Evolutionary conservation across 2,888 invertebrate genomes (phyloP).

Genomic region (Cecidostiba fungosa): DNA sequence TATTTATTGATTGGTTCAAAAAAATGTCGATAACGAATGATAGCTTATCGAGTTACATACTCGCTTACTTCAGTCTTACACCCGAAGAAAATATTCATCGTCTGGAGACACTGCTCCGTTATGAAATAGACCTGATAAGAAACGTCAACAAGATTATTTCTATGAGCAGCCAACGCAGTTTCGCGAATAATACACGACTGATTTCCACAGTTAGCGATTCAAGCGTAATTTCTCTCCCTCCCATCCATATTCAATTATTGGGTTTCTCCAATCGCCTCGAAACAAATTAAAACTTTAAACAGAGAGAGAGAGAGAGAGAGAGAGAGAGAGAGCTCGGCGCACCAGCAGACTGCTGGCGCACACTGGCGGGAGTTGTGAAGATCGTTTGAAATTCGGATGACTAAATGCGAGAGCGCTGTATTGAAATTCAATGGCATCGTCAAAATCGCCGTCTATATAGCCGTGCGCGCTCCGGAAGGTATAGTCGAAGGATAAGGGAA

Average conservation of each 20-base stretch:
- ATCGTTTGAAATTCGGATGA: slow-evolving; percentile 65
- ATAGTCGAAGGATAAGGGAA: slow-evolving; percentile 60
- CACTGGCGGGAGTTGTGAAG: slow-evolving; percentile 36
- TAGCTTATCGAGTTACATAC: background rate
- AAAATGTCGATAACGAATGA: background rate
- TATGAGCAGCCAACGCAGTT: background rate
- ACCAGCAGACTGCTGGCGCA: background rate
- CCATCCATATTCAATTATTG: slow-evolving; percentile 60
- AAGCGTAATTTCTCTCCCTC: slow-evolving; percentile 33
- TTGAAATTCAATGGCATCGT: slow-evolving; percentile 66
- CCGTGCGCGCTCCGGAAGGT: slow-evolving; percentile 40
- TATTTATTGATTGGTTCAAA: background rate
- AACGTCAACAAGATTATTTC: background rate
- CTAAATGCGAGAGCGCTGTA: slow-evolving; percentile 61
- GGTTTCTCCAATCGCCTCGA: slow-evolving; percentile 47
- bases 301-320: background rate
- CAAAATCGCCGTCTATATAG: slow-evolving; percentile 61
- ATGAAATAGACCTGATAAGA: background rate
- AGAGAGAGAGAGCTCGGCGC: background rate
- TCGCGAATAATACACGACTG: slow-evolving; percentile 7
- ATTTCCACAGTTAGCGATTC: slow-evolving; percentile 53
- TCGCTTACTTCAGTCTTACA: background rate
- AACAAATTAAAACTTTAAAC: slow-evolving; percentile 64
- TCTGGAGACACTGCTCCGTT: background rate
- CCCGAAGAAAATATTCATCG: background rate